Conservation (phyloP, 2,797 vertebrate genomes). For the Merluccius polli region DNA sequence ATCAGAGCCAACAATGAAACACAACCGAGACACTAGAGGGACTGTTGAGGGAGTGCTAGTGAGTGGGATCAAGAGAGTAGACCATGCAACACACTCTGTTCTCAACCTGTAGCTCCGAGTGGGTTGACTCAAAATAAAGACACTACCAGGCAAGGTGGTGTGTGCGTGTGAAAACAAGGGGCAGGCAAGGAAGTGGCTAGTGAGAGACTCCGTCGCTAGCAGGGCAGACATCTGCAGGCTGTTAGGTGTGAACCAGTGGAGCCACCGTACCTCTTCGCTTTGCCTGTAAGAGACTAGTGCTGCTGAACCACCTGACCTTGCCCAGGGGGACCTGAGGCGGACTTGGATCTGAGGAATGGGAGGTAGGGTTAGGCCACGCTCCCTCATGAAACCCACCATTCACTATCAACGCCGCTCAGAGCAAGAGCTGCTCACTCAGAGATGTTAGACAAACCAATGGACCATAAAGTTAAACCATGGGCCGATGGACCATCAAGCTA, state of each 20-base stretch:
- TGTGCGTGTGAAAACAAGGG: conserved; percentile 4
- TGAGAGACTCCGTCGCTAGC: conserved; percentile 4
- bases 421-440: neutral
- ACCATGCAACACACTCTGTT: conserved; percentile 41
- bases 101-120: neutral
- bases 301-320: conserved; percentile 78
- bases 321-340: conserved; percentile 67
- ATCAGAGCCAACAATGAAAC: neutral
- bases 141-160: conserved; percentile 29
- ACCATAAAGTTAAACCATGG: too few relatives aligned
- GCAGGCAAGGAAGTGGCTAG: conserved; percentile 19
- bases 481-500: too few relatives aligned
- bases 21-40: neutral
- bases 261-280: conserved; percentile 72
- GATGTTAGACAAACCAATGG: neutral
- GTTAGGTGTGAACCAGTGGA: conserved; percentile 7
- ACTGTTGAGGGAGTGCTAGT: neutral
- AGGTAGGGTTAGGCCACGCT: conserved; percentile 25
- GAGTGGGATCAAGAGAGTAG: neutral
- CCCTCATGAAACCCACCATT: neutral
- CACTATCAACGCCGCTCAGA: neutral
- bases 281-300: conserved; percentile 75
- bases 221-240: conserved; percentile 28
- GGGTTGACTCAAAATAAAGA: conserved; percentile 2
- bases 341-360: conserved; percentile 70